These are phyloP conservation scores for Xiphias gladius DNA, from an alignment of 2,113 vertebrate genomes.

Conservation along the genomic window DNA sequence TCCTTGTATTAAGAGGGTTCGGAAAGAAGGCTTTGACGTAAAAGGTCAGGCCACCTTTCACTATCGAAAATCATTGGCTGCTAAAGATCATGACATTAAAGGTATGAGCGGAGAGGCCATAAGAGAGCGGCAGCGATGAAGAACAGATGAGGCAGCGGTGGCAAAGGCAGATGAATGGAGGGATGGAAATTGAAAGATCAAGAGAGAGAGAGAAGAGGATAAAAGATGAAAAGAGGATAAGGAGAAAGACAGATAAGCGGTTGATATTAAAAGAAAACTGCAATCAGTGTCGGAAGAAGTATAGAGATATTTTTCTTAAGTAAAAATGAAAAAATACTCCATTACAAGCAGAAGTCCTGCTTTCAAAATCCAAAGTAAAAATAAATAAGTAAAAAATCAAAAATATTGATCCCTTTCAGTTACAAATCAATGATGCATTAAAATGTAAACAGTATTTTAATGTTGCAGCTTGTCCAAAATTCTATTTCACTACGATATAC, in stretches of 20 bases:
- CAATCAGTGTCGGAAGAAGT: background rate
- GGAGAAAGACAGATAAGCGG: background rate
- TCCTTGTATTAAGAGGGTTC: slow-evolving; percentile 22
- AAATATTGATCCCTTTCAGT: background rate
- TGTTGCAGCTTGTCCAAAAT: no score
- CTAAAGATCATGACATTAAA: slow-evolving; percentile 78
- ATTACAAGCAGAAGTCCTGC: no score
- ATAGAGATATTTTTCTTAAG: no score
- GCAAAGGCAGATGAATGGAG: slow-evolving; percentile 29
- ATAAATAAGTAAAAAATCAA: background rate
- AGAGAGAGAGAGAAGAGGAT: background rate
- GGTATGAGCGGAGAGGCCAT: slow-evolving; percentile 54
- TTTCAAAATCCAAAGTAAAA: no score
- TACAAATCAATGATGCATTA: no score
- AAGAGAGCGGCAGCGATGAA: slow-evolving; percentile 11
- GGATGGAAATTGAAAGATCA: background rate
- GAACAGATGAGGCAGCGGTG: slow-evolving; percentile 9
- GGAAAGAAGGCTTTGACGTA: slow-evolving; percentile 51
- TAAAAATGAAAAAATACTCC: background rate
- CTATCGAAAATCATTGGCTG: slow-evolving; percentile 74
- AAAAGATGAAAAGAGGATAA: background rate
- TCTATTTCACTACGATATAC: no score
- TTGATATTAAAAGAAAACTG: background rate
- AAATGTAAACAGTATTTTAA: no score
- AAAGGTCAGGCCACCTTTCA: slow-evolving; percentile 72